Base-by-base conservation (phyloP, 92 coral and sea anemone genomes). In the Zoanthus sansibaricus region DNA sequence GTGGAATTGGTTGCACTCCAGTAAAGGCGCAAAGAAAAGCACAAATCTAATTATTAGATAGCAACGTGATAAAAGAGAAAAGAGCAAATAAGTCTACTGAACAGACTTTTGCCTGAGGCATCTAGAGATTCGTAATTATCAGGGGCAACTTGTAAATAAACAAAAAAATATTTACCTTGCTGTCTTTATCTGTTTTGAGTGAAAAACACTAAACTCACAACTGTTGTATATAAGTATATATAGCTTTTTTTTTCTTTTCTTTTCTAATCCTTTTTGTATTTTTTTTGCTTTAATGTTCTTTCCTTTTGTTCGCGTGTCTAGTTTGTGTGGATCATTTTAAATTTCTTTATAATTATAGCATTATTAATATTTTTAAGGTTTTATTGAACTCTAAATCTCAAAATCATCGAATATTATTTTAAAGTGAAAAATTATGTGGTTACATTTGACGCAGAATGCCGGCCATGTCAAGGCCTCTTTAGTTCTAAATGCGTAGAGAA, bases 91-190 rank as follows among this genome's bases (percentile, higher is more conserved):
- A 25, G 45, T 32, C 5, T 12, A 69, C 42, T 37, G 15, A 69
- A 30, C 55, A 44, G 77, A 46, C 79, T 10, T 44, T 75, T 20
- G 58, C 55, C 48, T 14, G 4, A 21, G 82, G 67, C 37, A 20
- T 76, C 52, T 25, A 30, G 68, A 51, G 66, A 31, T 15, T 32
- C 42, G 64, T 20, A 58, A 76, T 31, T 52, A 58, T 52, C 64
- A 33, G 12, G 48, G 20, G 25, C 52, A 14, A 30, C 1, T 9
- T 64, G 84, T 79, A 79, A 79, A 79, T 44, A 79, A 79, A 79
- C 73, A 79, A 69, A 15, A 25, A 0, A 79, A 64, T 62, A 66
- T 80, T 67, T 80, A 67, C 73, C n/a, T 25, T 21, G 10, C 12
- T n/a, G 17, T 66, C 14, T 46, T 16, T 4, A 11, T 55, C 44